Percentiles rank a stretch among this genome's conserved stretches.
phyloP scores from a whole-genome alignment of 1,140 invertebrate species.

The Camponotus pennsylvanicus region DNA sequence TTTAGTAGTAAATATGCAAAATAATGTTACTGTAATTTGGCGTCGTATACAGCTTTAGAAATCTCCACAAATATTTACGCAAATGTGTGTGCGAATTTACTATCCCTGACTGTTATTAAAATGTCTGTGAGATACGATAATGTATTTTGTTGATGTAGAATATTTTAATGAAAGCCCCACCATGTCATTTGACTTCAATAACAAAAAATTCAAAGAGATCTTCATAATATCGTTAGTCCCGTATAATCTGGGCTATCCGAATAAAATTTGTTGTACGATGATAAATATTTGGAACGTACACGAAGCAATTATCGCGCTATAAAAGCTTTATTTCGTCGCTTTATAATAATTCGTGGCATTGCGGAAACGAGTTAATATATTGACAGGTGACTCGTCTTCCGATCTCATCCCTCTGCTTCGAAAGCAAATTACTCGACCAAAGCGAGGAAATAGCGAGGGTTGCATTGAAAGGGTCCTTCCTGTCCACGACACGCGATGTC shows the following conservation, averaged over 20 bases:
- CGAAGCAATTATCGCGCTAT: constrained; percentile 31
- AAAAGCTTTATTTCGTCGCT: constrained; percentile 40
- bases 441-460: constrained; percentile 76
- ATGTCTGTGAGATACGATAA: constrained; percentile 30
- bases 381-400: constrained; percentile 72
- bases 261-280: constrained; percentile 23
- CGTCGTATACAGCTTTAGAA: neutral
- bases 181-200: constrained; percentile 21
- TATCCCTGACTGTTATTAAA: constrained; percentile 27
- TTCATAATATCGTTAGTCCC: constrained; percentile 18
- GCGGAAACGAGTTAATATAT: constrained; percentile 74
- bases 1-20: neutral
- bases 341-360: constrained; percentile 67
- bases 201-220: constrained; percentile 25
- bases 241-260: constrained; percentile 30
- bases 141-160: constrained; percentile 39
- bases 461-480: constrained; percentile 80
- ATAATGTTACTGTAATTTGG: neutral
- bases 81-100: neutral
- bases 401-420: constrained; percentile 64
- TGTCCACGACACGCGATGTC: constrained; percentile 80
- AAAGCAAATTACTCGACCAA: constrained; percentile 76
- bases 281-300: constrained; percentile 29
- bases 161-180: constrained; percentile 31
- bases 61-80: constrained; percentile 6